A percentile compares a stretch with the other conserved stretches of the same genome.
Conservation (phyloP, 1,140 invertebrate species). For the Bombus sibiricus region DNA sequence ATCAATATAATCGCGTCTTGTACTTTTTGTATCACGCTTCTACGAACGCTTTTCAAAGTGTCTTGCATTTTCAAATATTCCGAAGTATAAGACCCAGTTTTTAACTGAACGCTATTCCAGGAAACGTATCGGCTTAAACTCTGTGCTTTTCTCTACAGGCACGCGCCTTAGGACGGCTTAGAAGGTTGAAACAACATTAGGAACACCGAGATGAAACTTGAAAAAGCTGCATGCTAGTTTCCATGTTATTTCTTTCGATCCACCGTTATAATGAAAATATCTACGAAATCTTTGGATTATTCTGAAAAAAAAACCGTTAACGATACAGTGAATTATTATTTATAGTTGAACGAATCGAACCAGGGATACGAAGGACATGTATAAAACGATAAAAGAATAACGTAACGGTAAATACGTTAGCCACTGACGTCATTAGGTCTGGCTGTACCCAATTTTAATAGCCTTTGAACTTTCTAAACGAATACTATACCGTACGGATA, state of each 20-base stretch:
- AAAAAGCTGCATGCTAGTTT: too few relatives aligned
- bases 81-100: background rate
- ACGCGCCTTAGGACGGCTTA: background rate
- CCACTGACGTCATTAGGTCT: background rate
- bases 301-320: background rate
- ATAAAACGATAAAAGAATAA: background rate
- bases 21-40: too few relatives aligned
- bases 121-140: background rate
- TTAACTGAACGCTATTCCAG: background rate
- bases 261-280: too few relatives aligned
- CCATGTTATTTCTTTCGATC: too few relatives aligned
- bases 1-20: background rate
- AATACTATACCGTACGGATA: background rate
- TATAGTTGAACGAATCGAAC: background rate
- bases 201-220: too few relatives aligned
- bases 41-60: background rate
- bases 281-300: background rate
- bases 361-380: background rate
- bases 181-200: background rate
- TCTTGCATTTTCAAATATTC: background rate
- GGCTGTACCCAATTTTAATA: background rate
- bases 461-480: background rate
- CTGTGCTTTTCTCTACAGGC: too few relatives aligned
- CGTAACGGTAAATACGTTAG: background rate
- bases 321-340: background rate